phyloP scores from a whole-genome alignment of 2,113 vertebrate species.

The Solea senegalensis region DNA sequence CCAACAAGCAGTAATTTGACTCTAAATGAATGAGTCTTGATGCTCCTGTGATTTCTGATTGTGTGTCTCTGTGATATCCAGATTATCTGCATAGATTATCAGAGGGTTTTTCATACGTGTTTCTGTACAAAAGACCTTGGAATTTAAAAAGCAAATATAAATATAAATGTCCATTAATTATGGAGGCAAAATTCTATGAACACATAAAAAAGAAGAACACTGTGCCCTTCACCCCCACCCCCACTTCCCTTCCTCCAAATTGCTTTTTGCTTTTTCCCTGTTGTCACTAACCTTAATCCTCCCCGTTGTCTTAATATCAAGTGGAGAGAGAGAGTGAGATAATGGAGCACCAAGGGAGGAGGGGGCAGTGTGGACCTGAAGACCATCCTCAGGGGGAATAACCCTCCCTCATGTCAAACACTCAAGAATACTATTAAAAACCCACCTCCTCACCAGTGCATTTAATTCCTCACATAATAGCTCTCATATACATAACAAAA shows the following conservation, averaged over 20 bases:
- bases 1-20: no score
- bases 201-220: not conserved
- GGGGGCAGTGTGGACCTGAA: constrained; percentile 20
- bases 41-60: no score
- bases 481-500: constrained; percentile 60
- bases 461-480: constrained; percentile 49
- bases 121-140: not conserved
- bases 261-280: constrained; percentile 53
- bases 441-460: constrained; percentile 19
- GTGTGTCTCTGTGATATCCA: no score
- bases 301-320: constrained; percentile 68
- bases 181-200: not conserved
- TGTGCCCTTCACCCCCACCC: not conserved
- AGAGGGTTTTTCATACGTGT: not conserved
- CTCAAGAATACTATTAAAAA: constrained; percentile 51
- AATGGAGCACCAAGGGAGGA: constrained; percentile 42
- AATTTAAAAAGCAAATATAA: not conserved
- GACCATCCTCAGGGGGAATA: constrained; percentile 51
- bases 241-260: constrained; percentile 3
- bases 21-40: no score
- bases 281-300: constrained; percentile 46
- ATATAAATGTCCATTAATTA: not conserved
- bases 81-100: no score
- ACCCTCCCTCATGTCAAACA: constrained; percentile 45
- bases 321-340: constrained; percentile 52